Percentiles rank a stretch among this genome's conserved stretches.
phyloP scores from a whole-genome alignment of 2,113 vertebrate genomes.

The Oncorhynchus nerka region DNA sequence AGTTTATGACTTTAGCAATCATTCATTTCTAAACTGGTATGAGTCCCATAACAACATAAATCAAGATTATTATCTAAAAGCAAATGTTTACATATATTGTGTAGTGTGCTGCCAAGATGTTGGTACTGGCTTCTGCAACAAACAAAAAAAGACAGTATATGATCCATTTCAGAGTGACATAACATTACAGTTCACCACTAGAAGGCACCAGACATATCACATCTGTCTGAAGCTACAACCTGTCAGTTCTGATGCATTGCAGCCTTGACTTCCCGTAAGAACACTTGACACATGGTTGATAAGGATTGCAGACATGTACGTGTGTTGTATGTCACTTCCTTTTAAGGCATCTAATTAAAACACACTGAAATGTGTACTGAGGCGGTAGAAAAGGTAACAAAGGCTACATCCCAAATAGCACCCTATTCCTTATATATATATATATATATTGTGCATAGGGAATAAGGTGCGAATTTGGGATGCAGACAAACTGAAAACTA shows the following conservation, averaged over 20 bases:
- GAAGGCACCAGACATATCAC: background rate
- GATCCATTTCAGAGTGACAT: background rate
- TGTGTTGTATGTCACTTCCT: slow-evolving; percentile 31
- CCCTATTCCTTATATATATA: background rate
- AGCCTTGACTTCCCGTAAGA: slow-evolving; percentile 48
- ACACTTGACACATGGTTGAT: slow-evolving; percentile 53
- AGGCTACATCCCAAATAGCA: background rate
- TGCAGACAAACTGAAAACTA: background rate
- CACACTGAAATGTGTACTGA: background rate
- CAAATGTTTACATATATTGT: background rate
- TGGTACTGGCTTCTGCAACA: background rate
- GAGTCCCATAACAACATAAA: background rate
- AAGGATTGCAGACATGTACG: slow-evolving; percentile 24
- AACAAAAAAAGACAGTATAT: too few species aligned
- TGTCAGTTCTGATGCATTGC: background rate
- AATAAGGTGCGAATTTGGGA: too few species aligned
- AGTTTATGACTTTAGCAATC: too few species aligned
- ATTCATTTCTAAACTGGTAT: too few species aligned
- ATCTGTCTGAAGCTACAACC: background rate
- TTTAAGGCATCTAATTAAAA: slow-evolving; percentile 59
- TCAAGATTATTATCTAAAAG: background rate
- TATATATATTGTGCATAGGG: background rate
- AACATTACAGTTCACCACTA: background rate
- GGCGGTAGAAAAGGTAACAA: background rate
- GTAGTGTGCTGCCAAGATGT: background rate